These are phyloP conservation scores for Habroteleia sp. DNA, from an alignment of 2,888 invertebrate species.

Conservation along the genomic window DNA sequence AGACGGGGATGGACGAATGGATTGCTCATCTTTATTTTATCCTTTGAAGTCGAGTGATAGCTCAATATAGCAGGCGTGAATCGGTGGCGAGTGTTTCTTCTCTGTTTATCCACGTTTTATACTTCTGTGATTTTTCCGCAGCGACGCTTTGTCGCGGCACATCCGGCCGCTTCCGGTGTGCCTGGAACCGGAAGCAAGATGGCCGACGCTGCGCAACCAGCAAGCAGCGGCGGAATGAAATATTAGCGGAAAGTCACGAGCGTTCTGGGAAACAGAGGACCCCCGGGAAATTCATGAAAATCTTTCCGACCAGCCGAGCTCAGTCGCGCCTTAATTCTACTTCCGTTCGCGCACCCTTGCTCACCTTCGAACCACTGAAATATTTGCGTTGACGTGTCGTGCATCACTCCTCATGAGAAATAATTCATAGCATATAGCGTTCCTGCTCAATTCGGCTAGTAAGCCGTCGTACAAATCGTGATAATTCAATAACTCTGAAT, in stretches of 20 bases:
- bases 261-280: constrained; percentile 68
- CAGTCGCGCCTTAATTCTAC: constrained; percentile 63
- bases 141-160: constrained; percentile 77
- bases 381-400: constrained; percentile 64
- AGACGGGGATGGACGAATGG: not conserved
- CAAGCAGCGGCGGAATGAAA: constrained; percentile 74
- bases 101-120: constrained; percentile 76
- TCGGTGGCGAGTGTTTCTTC: constrained; percentile 37
- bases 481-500: constrained; percentile 57
- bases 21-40: constrained; percentile 45
- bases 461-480: constrained; percentile 55
- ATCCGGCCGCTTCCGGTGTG: constrained; percentile 77
- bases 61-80: constrained; percentile 40
- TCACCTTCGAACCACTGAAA: constrained; percentile 62
- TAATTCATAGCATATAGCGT: constrained; percentile 57
- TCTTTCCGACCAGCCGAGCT: constrained; percentile 66
- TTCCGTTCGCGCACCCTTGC: constrained; percentile 62
- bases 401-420: constrained; percentile 60
- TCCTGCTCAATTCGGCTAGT: constrained; percentile 54
- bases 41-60: constrained; percentile 41
- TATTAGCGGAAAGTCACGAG: constrained; percentile 76
- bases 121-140: constrained; percentile 78
- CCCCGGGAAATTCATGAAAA: constrained; percentile 74
- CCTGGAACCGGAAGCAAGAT: constrained; percentile 78
- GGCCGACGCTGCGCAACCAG: constrained; percentile 71